A percentile compares a stretch with the other conserved stretches of the same genome.
Conservation (phyloP, 2,797 vertebrate species). For the Tokudaia tokunoshimensis region DNA sequence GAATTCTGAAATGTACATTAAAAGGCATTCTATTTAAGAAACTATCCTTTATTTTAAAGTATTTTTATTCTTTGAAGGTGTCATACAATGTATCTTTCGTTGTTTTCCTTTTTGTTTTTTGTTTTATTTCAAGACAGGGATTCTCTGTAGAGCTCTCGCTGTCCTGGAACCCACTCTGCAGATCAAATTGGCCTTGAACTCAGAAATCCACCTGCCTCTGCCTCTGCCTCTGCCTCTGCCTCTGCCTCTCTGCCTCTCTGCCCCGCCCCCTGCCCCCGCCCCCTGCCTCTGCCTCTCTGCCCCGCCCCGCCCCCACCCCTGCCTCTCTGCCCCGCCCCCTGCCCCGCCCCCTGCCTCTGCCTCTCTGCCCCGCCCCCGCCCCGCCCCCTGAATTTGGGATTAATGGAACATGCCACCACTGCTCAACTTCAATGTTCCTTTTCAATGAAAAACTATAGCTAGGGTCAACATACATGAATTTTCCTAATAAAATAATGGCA, state of each 20-base stretch:
- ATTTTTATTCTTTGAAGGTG: background rate
- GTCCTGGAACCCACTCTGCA: background rate
- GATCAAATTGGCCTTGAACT: background rate
- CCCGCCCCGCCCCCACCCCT: no score
- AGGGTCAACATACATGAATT: background rate
- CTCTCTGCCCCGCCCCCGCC: no score
- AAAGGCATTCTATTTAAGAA: constrained; percentile 40
- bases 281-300: no score
- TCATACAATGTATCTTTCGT: background rate
- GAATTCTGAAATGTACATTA: background rate
- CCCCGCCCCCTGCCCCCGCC: no score
- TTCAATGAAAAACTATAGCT: background rate
- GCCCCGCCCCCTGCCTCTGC: no score
- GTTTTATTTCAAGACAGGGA: background rate
- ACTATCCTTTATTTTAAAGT: background rate
- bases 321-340: no score
- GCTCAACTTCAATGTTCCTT: background rate
- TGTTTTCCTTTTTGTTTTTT: background rate
- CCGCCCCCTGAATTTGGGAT: background rate
- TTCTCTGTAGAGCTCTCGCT: background rate
- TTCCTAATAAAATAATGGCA: constrained; percentile 2
- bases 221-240: background rate
- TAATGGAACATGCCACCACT: background rate
- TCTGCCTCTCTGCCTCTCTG: no score
- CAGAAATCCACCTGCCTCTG: background rate